Conservation (phyloP, 2,888 invertebrate genomes). For the Megaustenia siamemsis region DNA sequence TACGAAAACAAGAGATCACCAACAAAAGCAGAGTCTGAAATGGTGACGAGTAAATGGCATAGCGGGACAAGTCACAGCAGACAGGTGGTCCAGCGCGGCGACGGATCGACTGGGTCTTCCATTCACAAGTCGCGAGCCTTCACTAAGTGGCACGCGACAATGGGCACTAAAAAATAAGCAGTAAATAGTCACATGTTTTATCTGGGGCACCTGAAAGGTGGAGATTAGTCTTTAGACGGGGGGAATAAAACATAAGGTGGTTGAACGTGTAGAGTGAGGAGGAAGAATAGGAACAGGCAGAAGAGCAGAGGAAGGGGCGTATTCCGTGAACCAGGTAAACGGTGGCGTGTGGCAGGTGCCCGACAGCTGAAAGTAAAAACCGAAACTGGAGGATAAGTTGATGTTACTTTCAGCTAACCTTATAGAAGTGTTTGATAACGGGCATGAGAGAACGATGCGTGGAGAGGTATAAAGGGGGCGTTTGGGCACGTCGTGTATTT, state of each 20-base stretch:
- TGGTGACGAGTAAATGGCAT: not conserved
- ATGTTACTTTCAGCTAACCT: not conserved
- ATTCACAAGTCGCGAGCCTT: not conserved
- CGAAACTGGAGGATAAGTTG: not conserved
- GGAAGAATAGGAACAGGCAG: not conserved
- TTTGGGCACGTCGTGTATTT: too few relatives aligned
- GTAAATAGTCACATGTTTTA: not conserved
- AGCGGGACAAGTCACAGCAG: conserved; percentile 1
- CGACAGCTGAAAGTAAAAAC: conserved; percentile 11
- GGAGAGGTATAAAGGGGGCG: too few relatives aligned
- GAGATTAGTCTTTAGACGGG: not conserved
- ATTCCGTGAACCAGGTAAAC: not conserved
- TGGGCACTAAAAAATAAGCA: not conserved
- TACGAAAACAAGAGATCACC: too few relatives aligned
- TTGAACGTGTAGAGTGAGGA: not conserved
- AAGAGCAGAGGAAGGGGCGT: not conserved
- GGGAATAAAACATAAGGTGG: not conserved
- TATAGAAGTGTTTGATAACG: not conserved
- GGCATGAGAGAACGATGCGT: not conserved
- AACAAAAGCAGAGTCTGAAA: not conserved
- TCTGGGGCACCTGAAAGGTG: not conserved
- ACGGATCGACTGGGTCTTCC: not conserved
- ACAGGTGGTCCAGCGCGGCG: conserved; percentile 14
- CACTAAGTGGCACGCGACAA: conserved; percentile 32
- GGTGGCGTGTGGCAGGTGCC: conserved; percentile 34